phyloP scores from a whole-genome alignment of 2,888 invertebrate genomes.

The Drosophila buzzatii region DNA sequence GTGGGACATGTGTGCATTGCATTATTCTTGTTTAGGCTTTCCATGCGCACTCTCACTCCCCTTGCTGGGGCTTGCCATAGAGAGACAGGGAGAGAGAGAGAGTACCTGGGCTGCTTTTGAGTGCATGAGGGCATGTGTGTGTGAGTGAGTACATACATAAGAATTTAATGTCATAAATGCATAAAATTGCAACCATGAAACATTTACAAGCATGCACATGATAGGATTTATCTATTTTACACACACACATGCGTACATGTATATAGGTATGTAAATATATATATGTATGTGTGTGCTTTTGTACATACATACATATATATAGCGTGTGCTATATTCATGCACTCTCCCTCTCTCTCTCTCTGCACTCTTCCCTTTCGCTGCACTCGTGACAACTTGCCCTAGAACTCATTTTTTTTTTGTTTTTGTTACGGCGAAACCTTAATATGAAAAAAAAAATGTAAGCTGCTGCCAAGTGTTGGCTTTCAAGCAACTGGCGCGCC shows the following conservation, averaged over 20 bases:
- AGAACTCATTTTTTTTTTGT: slow-evolving; percentile 56
- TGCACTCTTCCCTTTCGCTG: neutral
- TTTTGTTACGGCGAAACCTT: slow-evolving; percentile 34
- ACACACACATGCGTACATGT: neutral
- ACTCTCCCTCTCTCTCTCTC: slow-evolving; percentile 4
- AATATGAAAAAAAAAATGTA: slow-evolving; percentile 30
- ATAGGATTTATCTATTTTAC: slow-evolving; percentile 44
- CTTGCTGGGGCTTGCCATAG: slow-evolving; percentile 4
- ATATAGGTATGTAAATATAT: neutral
- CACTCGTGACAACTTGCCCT: slow-evolving; percentile 53
- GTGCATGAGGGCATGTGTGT: slow-evolving; percentile 12
- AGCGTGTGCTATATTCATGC: slow-evolving; percentile 41
- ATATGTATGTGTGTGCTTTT: neutral
- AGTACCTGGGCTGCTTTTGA: slow-evolving; percentile 45
- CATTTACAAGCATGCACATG: slow-evolving; percentile 26
- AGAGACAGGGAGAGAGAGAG: slow-evolving; percentile 17
- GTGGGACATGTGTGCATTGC: slow-evolving; percentile 61
- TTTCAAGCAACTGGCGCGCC: slow-evolving; percentile 57
- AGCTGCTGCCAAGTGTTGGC: slow-evolving; percentile 62
- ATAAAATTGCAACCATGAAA: slow-evolving; percentile 72
- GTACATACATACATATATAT: neutral
- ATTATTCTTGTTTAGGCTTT: slow-evolving; percentile 71
- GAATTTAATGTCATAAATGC: slow-evolving; percentile 73
- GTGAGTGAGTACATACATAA: slow-evolving; percentile 33
- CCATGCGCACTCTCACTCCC: slow-evolving; percentile 57